A percentile compares a stretch with the other conserved stretches of the same genome.
phyloP scores from a whole-genome alignment of 2,888 invertebrate genomes.

The Empis stercorea region DNA sequence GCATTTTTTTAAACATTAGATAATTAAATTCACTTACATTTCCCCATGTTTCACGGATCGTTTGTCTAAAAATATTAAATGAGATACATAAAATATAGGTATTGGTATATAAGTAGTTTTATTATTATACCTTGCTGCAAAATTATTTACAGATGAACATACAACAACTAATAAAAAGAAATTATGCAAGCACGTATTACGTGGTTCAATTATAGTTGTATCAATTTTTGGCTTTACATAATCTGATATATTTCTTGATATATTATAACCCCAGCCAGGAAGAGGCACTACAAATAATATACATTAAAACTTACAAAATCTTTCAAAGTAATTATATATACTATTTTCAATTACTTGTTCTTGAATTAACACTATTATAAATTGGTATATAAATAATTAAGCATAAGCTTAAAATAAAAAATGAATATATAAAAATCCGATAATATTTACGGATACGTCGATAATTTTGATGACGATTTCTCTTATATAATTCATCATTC shows the following conservation, averaged over 20 bases:
- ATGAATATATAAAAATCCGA: constrained; percentile 17
- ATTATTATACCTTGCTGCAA: constrained; percentile 48
- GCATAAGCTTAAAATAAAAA: constrained; percentile 19
- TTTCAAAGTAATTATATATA: background rate
- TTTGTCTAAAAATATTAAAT: constrained; percentile 21
- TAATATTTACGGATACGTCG: constrained; percentile 21
- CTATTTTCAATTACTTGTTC: constrained; percentile 22
- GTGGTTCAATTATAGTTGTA: constrained; percentile 51
- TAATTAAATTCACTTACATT: constrained; percentile 34
- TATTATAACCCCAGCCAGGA: constrained; percentile 61
- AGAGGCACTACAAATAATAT: constrained; percentile 32
- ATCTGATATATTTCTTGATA: constrained; percentile 54
- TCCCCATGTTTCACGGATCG: constrained; percentile 36
- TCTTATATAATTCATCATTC: too few species aligned
- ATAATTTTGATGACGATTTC: constrained; percentile 17
- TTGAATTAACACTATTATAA: constrained; percentile 23
- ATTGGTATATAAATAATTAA: constrained; percentile 26
- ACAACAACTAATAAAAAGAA: constrained; percentile 59
- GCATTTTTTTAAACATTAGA: constrained; percentile 26
- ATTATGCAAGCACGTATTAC: constrained; percentile 39
- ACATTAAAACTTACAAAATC: constrained; percentile 1
- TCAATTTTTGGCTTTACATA: constrained; percentile 59
- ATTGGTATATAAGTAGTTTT: too few species aligned
- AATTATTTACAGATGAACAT: constrained; percentile 58
- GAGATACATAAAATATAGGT: too few species aligned